Conservation (phyloP, 2,888 invertebrate species). For the Melangyna quadrimaculata region DNA sequence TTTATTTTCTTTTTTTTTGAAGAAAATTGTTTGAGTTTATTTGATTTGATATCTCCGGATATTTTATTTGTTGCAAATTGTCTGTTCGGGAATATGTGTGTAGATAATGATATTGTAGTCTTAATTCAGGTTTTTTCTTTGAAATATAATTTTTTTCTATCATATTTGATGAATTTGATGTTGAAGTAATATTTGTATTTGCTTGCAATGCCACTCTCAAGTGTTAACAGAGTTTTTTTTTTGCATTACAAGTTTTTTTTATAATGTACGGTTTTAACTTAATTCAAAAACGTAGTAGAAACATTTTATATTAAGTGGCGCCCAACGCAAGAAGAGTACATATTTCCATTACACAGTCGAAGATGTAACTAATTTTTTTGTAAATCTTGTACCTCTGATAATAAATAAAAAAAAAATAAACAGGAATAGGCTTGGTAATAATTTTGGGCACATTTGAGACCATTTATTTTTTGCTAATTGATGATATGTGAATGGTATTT, state of each 20-base stretch:
- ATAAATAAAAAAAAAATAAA: no score
- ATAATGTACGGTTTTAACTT: no score
- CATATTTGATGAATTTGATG: neutral
- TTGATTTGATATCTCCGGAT: slow-evolving; percentile 57
- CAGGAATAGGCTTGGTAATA: no score
- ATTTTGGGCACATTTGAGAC: no score
- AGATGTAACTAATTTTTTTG: no score
- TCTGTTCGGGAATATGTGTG: slow-evolving; percentile 2
- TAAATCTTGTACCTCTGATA: no score
- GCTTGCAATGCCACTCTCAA: no score
- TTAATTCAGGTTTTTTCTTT: slow-evolving; percentile 2
- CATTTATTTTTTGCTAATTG: neutral
- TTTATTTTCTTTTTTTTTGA: slow-evolving; percentile 6
- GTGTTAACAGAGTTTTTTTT: no score
- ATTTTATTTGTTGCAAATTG: slow-evolving; percentile 55
- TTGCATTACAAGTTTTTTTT: no score
- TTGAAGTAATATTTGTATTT: neutral
- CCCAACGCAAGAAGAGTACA: neutral
- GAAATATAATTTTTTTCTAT: neutral
- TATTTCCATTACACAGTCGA: no score
- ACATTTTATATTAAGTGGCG: neutral
- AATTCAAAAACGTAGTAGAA: no score
- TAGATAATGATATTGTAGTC: neutral
- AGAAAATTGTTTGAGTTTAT: slow-evolving; percentile 50
- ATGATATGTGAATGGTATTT: no score